phyloP scores from a whole-genome alignment of 2,888 invertebrate species.

The Osmoderma eremita region DNA sequence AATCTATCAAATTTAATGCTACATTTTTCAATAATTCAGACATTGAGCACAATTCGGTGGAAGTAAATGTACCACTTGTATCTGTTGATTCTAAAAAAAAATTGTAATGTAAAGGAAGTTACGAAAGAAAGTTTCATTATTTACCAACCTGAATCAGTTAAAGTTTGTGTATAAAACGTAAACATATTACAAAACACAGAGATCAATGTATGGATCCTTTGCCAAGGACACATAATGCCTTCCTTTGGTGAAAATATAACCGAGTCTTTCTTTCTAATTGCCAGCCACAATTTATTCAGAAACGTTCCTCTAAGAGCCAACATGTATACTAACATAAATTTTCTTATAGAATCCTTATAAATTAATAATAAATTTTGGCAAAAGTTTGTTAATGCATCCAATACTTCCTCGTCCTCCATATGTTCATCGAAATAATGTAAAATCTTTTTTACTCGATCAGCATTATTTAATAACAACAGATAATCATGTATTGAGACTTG shows the following conservation, averaged over 20 bases:
- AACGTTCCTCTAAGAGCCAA: conserved; percentile 60
- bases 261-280: conserved; percentile 54
- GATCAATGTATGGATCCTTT: conserved; percentile 58
- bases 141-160: conserved; percentile 60
- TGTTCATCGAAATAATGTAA: conserved; percentile 64
- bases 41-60: conserved; percentile 58
- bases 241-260: conserved; percentile 55
- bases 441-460: conserved; percentile 63
- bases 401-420: conserved; percentile 56
- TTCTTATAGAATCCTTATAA: conserved; percentile 83
- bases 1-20: conserved; percentile 60
- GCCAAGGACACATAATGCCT: conserved; percentile 57
- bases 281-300: conserved; percentile 59
- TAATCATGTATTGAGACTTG: conserved; percentile 58
- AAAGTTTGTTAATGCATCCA: conserved; percentile 65
- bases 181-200: conserved; percentile 64
- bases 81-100: conserved; percentile 58
- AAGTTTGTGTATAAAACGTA: conserved; percentile 62
- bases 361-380: conserved; percentile 87
- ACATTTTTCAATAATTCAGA: conserved; percentile 60
- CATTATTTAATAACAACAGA: conserved; percentile 58
- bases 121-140: no score
- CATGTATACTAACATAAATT: conserved; percentile 76
- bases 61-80: conserved; percentile 61
- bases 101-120: not conserved